Conservation (phyloP, 2,797 vertebrate genomes). For the Ara ararauna region DNA sequence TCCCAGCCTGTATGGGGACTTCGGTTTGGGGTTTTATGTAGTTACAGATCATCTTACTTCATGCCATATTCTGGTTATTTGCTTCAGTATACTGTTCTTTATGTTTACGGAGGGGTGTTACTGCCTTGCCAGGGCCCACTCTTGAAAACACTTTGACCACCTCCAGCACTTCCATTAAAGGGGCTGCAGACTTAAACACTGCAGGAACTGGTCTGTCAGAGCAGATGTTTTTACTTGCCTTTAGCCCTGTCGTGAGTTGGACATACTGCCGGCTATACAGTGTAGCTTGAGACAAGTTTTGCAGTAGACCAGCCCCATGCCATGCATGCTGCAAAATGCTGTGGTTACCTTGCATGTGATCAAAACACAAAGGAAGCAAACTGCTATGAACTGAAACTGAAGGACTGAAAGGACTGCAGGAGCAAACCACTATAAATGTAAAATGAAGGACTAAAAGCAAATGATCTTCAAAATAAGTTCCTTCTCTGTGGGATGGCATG, state of each 20-base stretch:
- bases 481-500: background rate
- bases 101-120: rapidly evolving
- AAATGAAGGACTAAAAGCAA: background rate
- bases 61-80: background rate
- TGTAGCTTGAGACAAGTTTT: rapidly evolving
- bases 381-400: background rate
- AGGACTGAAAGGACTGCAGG: background rate
- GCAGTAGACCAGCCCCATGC: rapidly evolving
- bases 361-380: background rate
- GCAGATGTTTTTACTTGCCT: background rate
- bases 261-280: rapidly evolving
- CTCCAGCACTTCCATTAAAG: rapidly evolving
- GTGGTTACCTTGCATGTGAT: too few species aligned
- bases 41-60: background rate
- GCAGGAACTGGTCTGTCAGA: rapidly evolving
- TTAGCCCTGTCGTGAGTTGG: background rate
- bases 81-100: too few species aligned
- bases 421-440: background rate
- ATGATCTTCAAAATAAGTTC: background rate
- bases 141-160: background rate
- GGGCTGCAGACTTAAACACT: rapidly evolving
- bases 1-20: rapidly evolving
- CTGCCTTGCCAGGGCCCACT: rapidly evolving
- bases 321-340: rapidly evolving
- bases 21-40: rapidly evolving